Percentiles rank a stretch among this genome's conserved stretches.
phyloP scores from a whole-genome alignment of 2,888 invertebrate species.

The Chloroclystis v-ata region DNA sequence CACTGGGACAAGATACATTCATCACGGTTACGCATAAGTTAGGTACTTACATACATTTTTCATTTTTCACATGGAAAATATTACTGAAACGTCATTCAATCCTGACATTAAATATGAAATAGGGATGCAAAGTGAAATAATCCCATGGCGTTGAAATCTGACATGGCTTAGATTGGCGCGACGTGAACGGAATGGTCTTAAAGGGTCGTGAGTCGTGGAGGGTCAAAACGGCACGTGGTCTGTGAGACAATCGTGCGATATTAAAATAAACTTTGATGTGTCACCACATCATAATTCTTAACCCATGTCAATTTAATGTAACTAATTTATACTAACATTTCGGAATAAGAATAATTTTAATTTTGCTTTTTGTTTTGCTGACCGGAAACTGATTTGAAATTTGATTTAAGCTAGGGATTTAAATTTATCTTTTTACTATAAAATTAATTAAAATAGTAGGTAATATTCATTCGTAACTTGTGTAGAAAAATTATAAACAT shows the following conservation, averaged over 20 bases:
- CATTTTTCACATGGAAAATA: too few relatives aligned
- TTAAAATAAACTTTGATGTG: constrained; percentile 13
- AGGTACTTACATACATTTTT: too few relatives aligned
- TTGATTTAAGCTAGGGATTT: too few relatives aligned
- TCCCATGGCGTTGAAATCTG: constrained; percentile 13
- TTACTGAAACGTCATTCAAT: too few relatives aligned
- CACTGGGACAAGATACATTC: too few relatives aligned
- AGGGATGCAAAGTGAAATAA: constrained; percentile 6
- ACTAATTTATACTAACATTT: not conserved
- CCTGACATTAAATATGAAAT: not conserved
- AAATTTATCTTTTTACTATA: too few relatives aligned
- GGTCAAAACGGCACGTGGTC: constrained; percentile 6
- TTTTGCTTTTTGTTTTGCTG: too few relatives aligned
- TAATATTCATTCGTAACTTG: too few relatives aligned
- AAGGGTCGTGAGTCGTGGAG: constrained; percentile 10
- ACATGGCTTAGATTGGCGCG: constrained; percentile 27
- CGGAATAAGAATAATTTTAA: not conserved
- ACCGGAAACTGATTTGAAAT: too few relatives aligned
- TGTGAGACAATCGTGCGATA: constrained; percentile 12
- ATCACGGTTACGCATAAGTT: too few relatives aligned
- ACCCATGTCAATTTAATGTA: not conserved
- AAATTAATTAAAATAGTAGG: too few relatives aligned
- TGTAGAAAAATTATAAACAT: too few relatives aligned
- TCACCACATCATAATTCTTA: not conserved
- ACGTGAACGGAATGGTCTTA: constrained; percentile 28